Percentiles rank a stretch among this genome's conserved stretches.
Conservation (phyloP, 64 coral and sea anemone genomes). For the Actinia equina region DNA sequence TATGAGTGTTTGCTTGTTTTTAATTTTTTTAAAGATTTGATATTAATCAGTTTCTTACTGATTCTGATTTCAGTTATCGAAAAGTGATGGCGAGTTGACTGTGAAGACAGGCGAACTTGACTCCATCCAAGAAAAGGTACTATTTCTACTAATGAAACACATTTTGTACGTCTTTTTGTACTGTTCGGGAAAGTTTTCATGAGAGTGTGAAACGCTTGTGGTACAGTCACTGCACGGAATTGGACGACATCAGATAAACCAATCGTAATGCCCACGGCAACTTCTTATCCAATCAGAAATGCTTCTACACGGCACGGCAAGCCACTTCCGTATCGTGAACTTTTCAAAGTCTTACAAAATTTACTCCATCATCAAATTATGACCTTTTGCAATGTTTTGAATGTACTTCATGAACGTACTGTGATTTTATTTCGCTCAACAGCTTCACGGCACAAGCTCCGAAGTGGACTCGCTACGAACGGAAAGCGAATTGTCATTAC, state of each 20-base stretch:
- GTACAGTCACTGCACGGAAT: not conserved
- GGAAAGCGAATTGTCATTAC: not conserved
- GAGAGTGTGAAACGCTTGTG: no score
- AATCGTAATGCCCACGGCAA: not conserved
- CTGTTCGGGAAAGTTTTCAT: no score
- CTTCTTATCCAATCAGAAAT: no score
- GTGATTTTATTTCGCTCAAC: not conserved
- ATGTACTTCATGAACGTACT: not conserved
- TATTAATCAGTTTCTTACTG: not conserved
- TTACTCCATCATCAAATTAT: no score
- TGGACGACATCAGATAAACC: not conserved
- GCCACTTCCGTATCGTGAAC: no score
- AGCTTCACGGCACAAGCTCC: not conserved
- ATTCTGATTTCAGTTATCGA: not conserved
- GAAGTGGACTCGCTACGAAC: not conserved
- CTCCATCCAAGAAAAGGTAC: conserved; percentile 10
- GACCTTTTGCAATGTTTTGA: not conserved
- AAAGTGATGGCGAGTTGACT: not conserved
- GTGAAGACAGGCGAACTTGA: not conserved
- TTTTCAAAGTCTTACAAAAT: no score
- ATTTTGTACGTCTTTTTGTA: not conserved
- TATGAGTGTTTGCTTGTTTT: no score
- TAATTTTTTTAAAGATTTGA: no score
- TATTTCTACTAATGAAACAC: not conserved
- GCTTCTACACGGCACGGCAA: no score